phyloP scores from a whole-genome alignment of 35 echinoderm and acorn worm species.

The Strongylocentrotus purpuratus region DNA sequence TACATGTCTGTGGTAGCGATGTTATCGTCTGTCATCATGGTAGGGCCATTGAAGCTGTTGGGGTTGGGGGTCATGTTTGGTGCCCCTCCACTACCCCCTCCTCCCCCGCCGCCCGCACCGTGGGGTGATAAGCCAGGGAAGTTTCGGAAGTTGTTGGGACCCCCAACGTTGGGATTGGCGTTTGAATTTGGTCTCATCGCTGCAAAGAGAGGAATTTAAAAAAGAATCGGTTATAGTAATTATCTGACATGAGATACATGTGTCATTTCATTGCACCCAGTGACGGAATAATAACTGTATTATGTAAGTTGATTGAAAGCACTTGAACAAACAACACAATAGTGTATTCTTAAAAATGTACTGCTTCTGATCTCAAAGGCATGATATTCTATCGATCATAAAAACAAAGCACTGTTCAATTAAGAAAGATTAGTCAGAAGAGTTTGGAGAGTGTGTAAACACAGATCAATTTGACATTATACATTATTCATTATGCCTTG shows the following conservation, averaged over 20 bases:
- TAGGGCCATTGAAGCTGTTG: slow-evolving; percentile 70
- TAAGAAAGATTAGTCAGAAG: no score
- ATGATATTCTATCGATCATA: no score
- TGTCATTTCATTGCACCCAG: neutral
- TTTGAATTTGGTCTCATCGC: slow-evolving; percentile 49
- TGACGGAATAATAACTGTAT: neutral
- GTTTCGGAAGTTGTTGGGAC: neutral
- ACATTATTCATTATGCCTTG: no score
- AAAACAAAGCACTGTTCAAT: no score
- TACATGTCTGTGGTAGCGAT: slow-evolving; percentile 96
- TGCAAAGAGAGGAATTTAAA: neutral
- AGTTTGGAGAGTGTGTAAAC: no score
- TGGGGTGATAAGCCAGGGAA: slow-evolving; percentile 26
- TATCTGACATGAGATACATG: neutral
- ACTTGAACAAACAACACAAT: neutral
- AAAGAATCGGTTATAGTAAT: neutral
- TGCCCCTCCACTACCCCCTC: slow-evolving; percentile 21
- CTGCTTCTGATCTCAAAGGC: no score
- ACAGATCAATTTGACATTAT: no score
- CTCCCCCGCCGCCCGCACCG: slow-evolving; percentile 31
- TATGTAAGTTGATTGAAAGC: neutral
- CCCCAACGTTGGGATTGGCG: neutral
- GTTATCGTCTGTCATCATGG: slow-evolving; percentile 77
- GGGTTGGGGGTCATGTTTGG: slow-evolving; percentile 27
- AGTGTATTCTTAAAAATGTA: no score